Percentiles rank a stretch among this genome's conserved stretches.
These are phyloP conservation scores for Brachyopa scutellaris DNA, from an alignment of 2,888 invertebrate genomes.

Conservation along the genomic window DNA sequence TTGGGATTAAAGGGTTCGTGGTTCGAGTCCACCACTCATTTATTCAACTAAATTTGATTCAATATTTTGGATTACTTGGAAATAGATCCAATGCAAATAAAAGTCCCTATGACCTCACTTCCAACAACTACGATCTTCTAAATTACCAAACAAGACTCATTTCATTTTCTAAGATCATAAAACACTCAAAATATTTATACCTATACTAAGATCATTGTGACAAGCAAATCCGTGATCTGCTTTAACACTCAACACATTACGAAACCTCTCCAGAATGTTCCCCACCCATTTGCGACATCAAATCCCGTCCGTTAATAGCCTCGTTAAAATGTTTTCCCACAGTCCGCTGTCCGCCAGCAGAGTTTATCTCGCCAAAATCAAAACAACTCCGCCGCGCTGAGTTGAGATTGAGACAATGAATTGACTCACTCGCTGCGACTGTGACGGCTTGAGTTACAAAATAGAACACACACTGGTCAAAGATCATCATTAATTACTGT, in stretches of 20 bases:
- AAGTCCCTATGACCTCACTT: too few relatives aligned
- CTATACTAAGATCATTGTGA: too few relatives aligned
- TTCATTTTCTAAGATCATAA: too few relatives aligned
- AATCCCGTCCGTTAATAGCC: neutral
- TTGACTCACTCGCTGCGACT: constrained; percentile 24
- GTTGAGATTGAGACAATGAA: constrained; percentile 34
- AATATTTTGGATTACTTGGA: too few relatives aligned
- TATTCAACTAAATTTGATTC: too few relatives aligned
- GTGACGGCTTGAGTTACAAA: constrained; percentile 23
- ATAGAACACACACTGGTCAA: constrained; percentile 60
- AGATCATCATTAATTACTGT: constrained; percentile 63
- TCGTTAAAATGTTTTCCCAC: constrained; percentile 28
- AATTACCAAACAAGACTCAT: too few relatives aligned
- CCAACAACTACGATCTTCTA: too few relatives aligned
- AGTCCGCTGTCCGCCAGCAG: neutral
- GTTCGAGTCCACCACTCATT: too few relatives aligned
- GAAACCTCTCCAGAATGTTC: constrained; percentile 25
- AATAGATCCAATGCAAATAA: too few relatives aligned
- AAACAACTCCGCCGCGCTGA: constrained; percentile 47
- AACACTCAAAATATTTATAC: too few relatives aligned
- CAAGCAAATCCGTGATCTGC: constrained; percentile 42
- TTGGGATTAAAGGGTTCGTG: too few relatives aligned
- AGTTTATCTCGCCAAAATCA: constrained; percentile 36
- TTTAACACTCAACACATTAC: constrained; percentile 22
- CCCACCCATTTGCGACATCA: constrained; percentile 30